These are phyloP conservation scores for Chiloscyllium plagiosum DNA, from an alignment of 2,113 vertebrate genomes.

Conservation along the genomic window DNA sequence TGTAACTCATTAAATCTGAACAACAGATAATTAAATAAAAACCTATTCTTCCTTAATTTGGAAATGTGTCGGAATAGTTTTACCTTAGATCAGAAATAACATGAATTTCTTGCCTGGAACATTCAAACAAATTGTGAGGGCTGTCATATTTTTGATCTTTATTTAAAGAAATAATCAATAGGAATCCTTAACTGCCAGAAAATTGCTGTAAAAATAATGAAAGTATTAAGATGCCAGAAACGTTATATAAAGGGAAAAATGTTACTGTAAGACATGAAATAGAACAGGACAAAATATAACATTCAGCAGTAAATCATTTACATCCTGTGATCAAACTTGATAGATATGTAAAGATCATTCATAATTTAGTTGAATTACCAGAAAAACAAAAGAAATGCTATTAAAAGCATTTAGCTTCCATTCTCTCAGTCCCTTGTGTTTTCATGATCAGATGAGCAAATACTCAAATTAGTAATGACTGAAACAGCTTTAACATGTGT, in stretches of 20 bases:
- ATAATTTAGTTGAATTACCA: not conserved
- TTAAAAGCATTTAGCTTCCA: not conserved
- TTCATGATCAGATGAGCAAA: not conserved
- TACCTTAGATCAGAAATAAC: conserved; percentile 1
- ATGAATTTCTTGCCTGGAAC: not conserved
- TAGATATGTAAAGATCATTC: not conserved
- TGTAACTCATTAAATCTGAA: conserved; percentile 15
- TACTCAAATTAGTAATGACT: not conserved
- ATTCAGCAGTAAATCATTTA: not conserved
- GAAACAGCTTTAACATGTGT: not conserved
- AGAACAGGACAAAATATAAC: not conserved
- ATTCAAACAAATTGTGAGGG: not conserved
- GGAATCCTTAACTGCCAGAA: not conserved
- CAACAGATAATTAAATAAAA: not conserved
- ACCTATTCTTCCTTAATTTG: not conserved
- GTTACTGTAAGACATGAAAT: not conserved
- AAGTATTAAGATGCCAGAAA: not conserved
- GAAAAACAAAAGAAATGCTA: not conserved
- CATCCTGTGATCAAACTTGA: conserved; percentile 31
- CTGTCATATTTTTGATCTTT: not conserved
- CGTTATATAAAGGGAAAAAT: not conserved
- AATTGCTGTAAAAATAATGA: not conserved
- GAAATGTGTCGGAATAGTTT: not conserved
- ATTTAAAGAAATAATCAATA: conserved; percentile 1
- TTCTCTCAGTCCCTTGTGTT: not conserved